phyloP scores from a whole-genome alignment of 2,888 invertebrate species.

The Rotaria macrura region DNA sequence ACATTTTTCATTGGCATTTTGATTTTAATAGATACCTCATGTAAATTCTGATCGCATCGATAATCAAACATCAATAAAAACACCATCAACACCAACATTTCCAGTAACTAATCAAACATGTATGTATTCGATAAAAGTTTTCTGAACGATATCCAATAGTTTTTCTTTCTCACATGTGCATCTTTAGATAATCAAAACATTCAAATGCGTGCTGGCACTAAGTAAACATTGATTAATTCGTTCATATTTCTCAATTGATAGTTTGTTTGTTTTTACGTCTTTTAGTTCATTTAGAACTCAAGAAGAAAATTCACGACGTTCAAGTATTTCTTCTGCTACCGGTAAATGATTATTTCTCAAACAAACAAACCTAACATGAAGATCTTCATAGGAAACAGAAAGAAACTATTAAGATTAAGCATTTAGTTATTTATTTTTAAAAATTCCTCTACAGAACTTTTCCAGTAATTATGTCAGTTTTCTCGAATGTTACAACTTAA shows the following conservation, averaged over 20 bases:
- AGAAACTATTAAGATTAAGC: too few species aligned
- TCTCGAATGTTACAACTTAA: too few species aligned
- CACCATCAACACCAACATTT: not conserved
- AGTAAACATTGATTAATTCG: not conserved
- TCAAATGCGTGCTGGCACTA: not conserved
- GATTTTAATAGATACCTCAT: not conserved
- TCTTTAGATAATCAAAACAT: not conserved
- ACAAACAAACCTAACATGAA: too few species aligned
- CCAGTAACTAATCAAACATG: not conserved
- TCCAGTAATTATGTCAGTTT: too few species aligned
- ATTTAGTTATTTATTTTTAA: too few species aligned
- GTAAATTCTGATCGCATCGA: not conserved
- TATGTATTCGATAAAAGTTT: not conserved
- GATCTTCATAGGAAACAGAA: too few species aligned
- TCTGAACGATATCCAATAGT: not conserved
- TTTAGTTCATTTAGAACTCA: not conserved
- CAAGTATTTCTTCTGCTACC: not conserved
- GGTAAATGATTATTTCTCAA: not conserved
- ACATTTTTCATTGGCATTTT: not conserved
- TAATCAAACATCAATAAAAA: not conserved
- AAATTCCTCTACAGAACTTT: too few species aligned
- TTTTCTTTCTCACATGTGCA: too few species aligned
- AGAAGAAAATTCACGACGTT: slow-evolving; percentile 1
- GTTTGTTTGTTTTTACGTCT: too few species aligned
- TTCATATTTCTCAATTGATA: too few species aligned